Percentiles rank a stretch among this genome's conserved stretches.
Conservation (phyloP, 2,113 vertebrate genomes). For the Bothrops jararaca region DNA sequence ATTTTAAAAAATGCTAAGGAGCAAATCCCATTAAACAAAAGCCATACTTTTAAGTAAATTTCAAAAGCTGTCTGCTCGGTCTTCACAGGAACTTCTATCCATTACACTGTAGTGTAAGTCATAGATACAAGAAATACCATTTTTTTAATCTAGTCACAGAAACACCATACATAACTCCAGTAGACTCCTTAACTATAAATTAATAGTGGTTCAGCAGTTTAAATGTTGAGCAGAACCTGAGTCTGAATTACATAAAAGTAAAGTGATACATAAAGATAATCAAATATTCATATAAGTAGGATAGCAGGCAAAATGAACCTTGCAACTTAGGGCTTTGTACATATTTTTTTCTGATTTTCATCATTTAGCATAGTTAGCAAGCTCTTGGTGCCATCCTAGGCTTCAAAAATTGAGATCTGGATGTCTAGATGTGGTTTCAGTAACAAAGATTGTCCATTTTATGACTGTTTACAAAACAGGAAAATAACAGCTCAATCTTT, state of each 20-base stretch:
- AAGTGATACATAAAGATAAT: background rate
- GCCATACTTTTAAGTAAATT: no score
- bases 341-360: background rate
- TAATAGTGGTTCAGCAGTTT: background rate
- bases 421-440: background rate
- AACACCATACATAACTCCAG: background rate
- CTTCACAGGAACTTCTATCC: no score
- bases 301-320: background rate
- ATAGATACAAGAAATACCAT: no score
- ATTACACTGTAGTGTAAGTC: no score
- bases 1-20: no score
- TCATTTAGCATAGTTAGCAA: background rate
- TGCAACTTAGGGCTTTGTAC: background rate
- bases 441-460: background rate
- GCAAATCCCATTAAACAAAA: no score
- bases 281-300: background rate
- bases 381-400: background rate
- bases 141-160: background rate
- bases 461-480: background rate
- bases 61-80: no score
- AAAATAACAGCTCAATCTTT: background rate
- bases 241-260: background rate
- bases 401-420: background rate
- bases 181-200: background rate
- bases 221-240: background rate